Evolutionary conservation across 2,797 vertebrate species (phyloP).

Genomic region (Margarornis squamiger): DNA sequence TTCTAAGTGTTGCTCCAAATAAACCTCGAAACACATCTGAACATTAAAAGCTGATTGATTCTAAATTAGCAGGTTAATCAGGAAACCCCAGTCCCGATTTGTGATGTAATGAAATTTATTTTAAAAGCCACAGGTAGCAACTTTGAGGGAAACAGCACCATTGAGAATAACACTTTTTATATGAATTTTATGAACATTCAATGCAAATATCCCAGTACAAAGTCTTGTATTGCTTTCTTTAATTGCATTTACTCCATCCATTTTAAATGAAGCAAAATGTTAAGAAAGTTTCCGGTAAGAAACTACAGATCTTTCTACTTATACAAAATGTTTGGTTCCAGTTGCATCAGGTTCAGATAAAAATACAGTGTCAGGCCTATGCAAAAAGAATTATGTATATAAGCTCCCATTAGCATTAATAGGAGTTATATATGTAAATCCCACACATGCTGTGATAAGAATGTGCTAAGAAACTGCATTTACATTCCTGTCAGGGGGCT

Average conservation of each 20-base stretch:
- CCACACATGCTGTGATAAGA: conserved; percentile 59
- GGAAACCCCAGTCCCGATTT: not conserved
- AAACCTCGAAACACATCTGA: not conserved
- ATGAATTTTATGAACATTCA: not conserved
- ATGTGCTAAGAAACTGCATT: conserved; percentile 52
- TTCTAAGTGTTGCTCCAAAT: not conserved
- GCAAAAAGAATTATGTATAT: not conserved
- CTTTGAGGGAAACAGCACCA: not conserved
- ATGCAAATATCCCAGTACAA: not conserved
- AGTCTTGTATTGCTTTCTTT: not conserved
- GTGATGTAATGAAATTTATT: not conserved
- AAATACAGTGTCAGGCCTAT: conserved; percentile 21
- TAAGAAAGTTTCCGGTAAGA: not conserved
- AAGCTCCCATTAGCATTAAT: conserved; percentile 61
- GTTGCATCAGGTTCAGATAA: conserved; percentile 42
- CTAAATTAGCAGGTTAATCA: not conserved
- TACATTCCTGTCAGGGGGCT: conserved; percentile 56
- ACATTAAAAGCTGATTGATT: not conserved
- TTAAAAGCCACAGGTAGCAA: not conserved
- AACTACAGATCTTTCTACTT: not conserved
- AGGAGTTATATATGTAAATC: conserved; percentile 62
- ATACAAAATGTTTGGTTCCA: not conserved
- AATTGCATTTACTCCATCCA: not conserved
- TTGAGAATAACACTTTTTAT: not conserved
- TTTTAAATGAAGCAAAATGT: not conserved